phyloP scores from a whole-genome alignment of 2,797 vertebrate species.

The Poecile montanus region DNA sequence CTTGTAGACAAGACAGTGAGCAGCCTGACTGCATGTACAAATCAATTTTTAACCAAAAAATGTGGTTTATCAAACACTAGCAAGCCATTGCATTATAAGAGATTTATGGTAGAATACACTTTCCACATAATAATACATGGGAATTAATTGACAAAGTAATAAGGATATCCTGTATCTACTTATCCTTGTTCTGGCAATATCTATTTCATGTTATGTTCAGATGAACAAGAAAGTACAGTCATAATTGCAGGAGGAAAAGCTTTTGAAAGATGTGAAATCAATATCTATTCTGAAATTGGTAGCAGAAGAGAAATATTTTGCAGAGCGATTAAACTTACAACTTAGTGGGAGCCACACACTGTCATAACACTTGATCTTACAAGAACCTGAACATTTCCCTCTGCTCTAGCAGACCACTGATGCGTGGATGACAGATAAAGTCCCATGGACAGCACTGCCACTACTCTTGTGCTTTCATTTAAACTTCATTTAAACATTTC shows the following conservation, averaged over 20 bases:
- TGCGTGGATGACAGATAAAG: neutral
- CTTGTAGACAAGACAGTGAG: conserved; percentile 9
- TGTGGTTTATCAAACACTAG: neutral
- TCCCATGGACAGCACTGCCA: neutral
- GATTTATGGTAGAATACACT: conserved; percentile 26
- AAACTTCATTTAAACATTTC: neutral
- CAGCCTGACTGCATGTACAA: neutral
- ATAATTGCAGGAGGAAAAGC: conserved; percentile 24
- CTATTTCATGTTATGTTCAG: conserved; percentile 36
- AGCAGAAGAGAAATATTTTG: conserved; percentile 39
- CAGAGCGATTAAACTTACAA: neutral
- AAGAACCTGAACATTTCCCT: neutral
- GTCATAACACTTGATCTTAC: conserved; percentile 7
- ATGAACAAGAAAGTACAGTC: conserved; percentile 20
- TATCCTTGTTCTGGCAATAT: conserved; percentile 11
- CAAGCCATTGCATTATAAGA: neutral
- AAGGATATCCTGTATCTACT: conserved; percentile 13
- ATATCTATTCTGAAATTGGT: conserved; percentile 45
- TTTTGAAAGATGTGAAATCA: conserved; percentile 43
- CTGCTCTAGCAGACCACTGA: neutral
- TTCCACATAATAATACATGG: neutral
- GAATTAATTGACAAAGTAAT: conserved; percentile 23
- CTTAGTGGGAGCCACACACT: neutral
- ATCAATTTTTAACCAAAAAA: conserved; percentile 9
- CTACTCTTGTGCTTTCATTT: neutral